These are phyloP conservation scores for Hycleus phaleratus DNA, from an alignment of 1,140 invertebrate genomes.

Conservation along the genomic window DNA sequence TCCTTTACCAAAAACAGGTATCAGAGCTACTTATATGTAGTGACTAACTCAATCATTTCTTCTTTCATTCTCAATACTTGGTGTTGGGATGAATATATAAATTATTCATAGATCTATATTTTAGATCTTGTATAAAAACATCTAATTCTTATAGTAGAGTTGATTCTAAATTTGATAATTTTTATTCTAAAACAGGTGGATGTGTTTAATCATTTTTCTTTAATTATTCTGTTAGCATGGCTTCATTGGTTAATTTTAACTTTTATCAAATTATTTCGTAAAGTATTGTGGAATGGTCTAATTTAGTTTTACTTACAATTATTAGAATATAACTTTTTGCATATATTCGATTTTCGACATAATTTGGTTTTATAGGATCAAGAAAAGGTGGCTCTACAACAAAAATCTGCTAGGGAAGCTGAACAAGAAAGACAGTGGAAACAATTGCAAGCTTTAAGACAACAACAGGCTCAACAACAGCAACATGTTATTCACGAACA, in stretches of 20 bases:
- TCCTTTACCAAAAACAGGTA: slow-evolving; percentile 3
- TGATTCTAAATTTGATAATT: too few species aligned
- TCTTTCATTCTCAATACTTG: not conserved
- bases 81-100: not conserved
- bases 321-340: too few species aligned
- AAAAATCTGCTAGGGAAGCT: slow-evolving; percentile 62
- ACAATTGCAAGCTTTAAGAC: slow-evolving; percentile 69
- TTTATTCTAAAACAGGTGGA: too few species aligned
- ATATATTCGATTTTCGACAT: too few species aligned
- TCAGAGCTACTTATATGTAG: slow-evolving; percentile 5
- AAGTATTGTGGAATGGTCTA: too few species aligned
- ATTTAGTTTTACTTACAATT: too few species aligned
- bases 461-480: slow-evolving; percentile 73
- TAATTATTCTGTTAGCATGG: slow-evolving; percentile 9
- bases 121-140: too few species aligned
- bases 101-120: too few species aligned
- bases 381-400: slow-evolving; percentile 55
- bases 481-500: slow-evolving; percentile 73
- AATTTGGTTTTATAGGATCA: slow-evolving; percentile 50
- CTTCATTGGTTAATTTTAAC: slow-evolving; percentile 4
- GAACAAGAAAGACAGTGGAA: slow-evolving; percentile 85
- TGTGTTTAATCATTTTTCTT: too few species aligned
- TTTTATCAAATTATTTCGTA: too few species aligned
- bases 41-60: not conserved
- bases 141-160: too few species aligned